Percentiles rank a stretch among this genome's conserved stretches.
Conservation (phyloP, 2,113 vertebrate species). For the Nyctereutes procyonoides region DNA sequence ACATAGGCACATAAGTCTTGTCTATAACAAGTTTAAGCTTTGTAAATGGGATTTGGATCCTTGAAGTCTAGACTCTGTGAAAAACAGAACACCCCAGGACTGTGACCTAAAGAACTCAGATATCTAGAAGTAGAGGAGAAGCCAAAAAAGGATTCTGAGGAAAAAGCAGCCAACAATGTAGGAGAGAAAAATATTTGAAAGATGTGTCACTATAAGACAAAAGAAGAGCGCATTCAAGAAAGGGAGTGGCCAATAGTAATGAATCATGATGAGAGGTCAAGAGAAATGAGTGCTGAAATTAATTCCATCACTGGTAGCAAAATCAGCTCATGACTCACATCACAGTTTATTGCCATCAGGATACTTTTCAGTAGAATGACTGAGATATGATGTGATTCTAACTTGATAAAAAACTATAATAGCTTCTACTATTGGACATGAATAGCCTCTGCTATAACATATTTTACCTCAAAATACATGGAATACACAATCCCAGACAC, state of each 20-base stretch:
- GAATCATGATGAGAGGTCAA: not conserved
- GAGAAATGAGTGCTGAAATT: not conserved
- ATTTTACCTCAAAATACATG: constrained; percentile 2
- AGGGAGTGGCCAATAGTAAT: not conserved
- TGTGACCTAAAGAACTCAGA: not conserved
- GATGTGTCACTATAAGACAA: not conserved
- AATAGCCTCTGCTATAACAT: not conserved
- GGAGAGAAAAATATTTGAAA: not conserved
- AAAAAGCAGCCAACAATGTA: not conserved
- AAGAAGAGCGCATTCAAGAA: not conserved
- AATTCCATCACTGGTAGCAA: not conserved
- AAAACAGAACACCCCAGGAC: not conserved
- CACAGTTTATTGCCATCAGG: not conserved
- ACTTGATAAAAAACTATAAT: constrained; percentile 18
- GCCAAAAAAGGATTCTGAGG: not conserved
- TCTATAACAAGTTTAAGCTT: not conserved
- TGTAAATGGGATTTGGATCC: not conserved
- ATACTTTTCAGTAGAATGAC: not conserved
- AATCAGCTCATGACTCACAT: not conserved
- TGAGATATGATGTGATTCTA: not conserved
- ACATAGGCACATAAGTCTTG: not conserved
- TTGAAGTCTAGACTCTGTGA: not conserved
- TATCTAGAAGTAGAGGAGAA: not conserved
- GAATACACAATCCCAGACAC: not conserved
- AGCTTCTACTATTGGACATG: not conserved